Evolutionary conservation across 2,888 invertebrate genomes (phyloP).

Genomic region (Uloborus plumipes): DNA sequence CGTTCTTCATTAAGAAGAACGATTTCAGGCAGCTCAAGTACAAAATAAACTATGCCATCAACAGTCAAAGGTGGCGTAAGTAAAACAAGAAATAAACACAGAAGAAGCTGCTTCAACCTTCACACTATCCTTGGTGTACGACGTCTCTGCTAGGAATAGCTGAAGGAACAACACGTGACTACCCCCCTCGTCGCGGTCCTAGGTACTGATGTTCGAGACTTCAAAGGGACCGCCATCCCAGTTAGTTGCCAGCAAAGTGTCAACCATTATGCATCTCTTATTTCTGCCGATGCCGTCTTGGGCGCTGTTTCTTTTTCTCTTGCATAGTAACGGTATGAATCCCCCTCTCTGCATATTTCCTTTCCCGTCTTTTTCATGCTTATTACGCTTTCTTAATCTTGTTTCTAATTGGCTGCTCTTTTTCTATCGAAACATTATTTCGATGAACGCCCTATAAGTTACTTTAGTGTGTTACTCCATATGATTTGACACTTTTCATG

Average conservation of each 20-base stretch:
- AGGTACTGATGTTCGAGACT: constrained; percentile 10
- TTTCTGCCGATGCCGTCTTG: constrained; percentile 5
- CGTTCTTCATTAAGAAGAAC: too few species aligned
- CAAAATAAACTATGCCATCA: too few species aligned
- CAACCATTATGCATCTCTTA: constrained; percentile 12
- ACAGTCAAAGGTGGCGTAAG: too few species aligned
- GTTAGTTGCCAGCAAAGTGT: constrained; percentile 10
- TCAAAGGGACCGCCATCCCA: constrained; percentile 16
- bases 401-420: not conserved
- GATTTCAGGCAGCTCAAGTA: too few species aligned
- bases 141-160: constrained; percentile 24
- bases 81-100: not conserved
- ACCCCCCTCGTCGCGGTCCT: not conserved
- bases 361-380: constrained; percentile 1
- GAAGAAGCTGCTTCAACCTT: not conserved
- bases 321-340: constrained; percentile 16
- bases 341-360: constrained; percentile 15
- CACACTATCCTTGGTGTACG: not conserved
- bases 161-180: constrained; percentile 2
- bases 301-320: constrained; percentile 10
- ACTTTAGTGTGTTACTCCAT: too few species aligned
- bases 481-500: too few species aligned
- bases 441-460: too few species aligned
- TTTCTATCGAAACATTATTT: not conserved
- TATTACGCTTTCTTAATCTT: not conserved